Percentiles rank a stretch among this genome's conserved stretches.
phyloP scores from a whole-genome alignment of 64 coral and sea anemone genomes.

The Porites lutea region DNA sequence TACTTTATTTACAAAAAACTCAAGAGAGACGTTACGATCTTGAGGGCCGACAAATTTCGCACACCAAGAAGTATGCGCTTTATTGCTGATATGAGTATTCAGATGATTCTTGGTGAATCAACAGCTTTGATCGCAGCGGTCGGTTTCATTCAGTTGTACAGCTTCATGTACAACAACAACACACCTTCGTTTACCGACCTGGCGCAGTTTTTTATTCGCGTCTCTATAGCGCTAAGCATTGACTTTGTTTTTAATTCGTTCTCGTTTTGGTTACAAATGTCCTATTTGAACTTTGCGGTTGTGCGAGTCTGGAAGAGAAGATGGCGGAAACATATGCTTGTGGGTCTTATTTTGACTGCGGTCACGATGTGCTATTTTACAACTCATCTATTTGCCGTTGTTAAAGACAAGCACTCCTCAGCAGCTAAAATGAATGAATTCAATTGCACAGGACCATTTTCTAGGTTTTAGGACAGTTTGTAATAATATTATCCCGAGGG shows the following conservation, averaged over 20 bases:
- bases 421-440: not conserved
- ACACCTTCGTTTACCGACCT: slow-evolving; percentile 50
- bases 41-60: slow-evolving; percentile 46
- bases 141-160: slow-evolving; percentile 63
- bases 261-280: slow-evolving; percentile 78
- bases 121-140: slow-evolving; percentile 73
- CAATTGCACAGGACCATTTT: not conserved
- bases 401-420: slow-evolving; percentile 5
- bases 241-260: slow-evolving; percentile 82
- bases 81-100: slow-evolving; percentile 77
- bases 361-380: slow-evolving; percentile 74
- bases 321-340: slow-evolving; percentile 74
- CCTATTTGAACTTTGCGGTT: slow-evolving; percentile 73
- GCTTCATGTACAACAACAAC: slow-evolving; percentile 59
- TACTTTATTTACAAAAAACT: slow-evolving; percentile 76
- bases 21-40: not conserved
- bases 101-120: slow-evolving; percentile 73
- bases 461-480: not conserved
- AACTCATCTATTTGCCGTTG: slow-evolving; percentile 48
- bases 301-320: slow-evolving; percentile 67
- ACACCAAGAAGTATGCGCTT: slow-evolving; percentile 76
- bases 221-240: slow-evolving; percentile 50
- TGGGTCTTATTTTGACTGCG: slow-evolving; percentile 53
- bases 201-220: slow-evolving; percentile 57
- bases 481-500: too few species aligned